These are phyloP conservation scores for Larimichthys polyactis DNA, from an alignment of 2,113 vertebrate genomes.

Conservation along the genomic window DNA sequence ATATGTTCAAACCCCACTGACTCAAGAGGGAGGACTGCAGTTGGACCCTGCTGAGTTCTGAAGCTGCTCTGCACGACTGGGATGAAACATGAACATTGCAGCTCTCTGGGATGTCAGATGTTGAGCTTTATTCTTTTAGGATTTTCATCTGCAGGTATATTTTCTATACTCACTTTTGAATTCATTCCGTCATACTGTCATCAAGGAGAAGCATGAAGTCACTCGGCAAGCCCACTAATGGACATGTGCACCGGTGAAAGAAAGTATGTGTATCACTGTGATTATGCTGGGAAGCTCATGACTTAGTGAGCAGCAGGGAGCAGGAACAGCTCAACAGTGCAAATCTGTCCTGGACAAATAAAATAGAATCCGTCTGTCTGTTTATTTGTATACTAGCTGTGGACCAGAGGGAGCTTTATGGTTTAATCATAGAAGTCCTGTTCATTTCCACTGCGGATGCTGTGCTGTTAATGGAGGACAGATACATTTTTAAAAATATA, in stretches of 20 bases:
- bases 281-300: neutral
- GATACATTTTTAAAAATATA: neutral
- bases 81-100: neutral
- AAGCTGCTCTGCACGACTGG: neutral
- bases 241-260: neutral
- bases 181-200: neutral
- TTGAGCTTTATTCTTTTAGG: neutral
- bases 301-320: neutral
- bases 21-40: no score
- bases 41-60: no score
- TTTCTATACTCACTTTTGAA: neutral
- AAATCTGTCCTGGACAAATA: neutral
- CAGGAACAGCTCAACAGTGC: neutral
- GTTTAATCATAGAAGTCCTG: constrained; percentile 8
- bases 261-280: neutral
- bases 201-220: neutral
- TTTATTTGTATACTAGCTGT: neutral
- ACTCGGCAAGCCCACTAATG: neutral
- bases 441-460: neutral
- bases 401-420: constrained; percentile 3
- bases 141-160: neutral
- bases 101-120: neutral
- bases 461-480: constrained; percentile 8
- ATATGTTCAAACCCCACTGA: no score
- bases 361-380: neutral